These are phyloP conservation scores for Dinoponera quadriceps DNA, from an alignment of 1,140 invertebrate genomes.

Conservation along the genomic window DNA sequence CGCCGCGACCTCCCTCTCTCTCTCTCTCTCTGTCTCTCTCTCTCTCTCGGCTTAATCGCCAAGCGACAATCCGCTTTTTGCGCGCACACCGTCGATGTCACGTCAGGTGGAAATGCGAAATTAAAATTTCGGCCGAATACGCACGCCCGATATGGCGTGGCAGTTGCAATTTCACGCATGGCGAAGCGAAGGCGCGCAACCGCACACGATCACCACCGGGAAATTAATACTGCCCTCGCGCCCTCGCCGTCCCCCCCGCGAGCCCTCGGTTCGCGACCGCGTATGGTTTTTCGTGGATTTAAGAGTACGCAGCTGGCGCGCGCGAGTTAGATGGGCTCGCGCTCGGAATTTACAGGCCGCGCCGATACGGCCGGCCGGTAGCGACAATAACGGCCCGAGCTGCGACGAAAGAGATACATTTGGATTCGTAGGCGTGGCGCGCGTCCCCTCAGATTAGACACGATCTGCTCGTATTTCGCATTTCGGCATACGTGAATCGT, in stretches of 20 bases:
- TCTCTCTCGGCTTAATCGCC: slow-evolving; percentile 46
- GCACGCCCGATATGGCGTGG: slow-evolving; percentile 59
- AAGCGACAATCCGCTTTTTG: slow-evolving; percentile 60
- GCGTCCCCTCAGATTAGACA: slow-evolving; percentile 30
- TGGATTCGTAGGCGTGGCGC: slow-evolving; percentile 25
- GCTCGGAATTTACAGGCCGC: slow-evolving; percentile 42
- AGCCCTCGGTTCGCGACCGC: slow-evolving; percentile 1
- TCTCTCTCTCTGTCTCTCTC: too few species aligned
- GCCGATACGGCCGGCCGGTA: slow-evolving; percentile 3
- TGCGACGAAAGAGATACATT: slow-evolving; percentile 5
- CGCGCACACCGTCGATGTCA: slow-evolving; percentile 41
- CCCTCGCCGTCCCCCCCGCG: neutral
- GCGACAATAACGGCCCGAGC: slow-evolving; percentile 36
- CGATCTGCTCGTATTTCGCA: slow-evolving; percentile 41
- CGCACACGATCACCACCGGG: slow-evolving; percentile 53
- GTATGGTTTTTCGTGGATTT: slow-evolving; percentile 14
- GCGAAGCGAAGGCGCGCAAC: slow-evolving; percentile 7
- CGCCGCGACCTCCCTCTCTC: too few species aligned
- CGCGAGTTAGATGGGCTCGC: slow-evolving; percentile 30
- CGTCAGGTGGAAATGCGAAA: slow-evolving; percentile 61
- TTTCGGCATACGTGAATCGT: neutral
- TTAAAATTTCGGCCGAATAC: slow-evolving; percentile 65
- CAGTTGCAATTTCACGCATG: slow-evolving; percentile 70
- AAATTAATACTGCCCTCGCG: slow-evolving; percentile 63
- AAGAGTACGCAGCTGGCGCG: slow-evolving; percentile 41